These are phyloP conservation scores for Arenaria interpres DNA, from an alignment of 2,113 vertebrate genomes.

Conservation along the genomic window DNA sequence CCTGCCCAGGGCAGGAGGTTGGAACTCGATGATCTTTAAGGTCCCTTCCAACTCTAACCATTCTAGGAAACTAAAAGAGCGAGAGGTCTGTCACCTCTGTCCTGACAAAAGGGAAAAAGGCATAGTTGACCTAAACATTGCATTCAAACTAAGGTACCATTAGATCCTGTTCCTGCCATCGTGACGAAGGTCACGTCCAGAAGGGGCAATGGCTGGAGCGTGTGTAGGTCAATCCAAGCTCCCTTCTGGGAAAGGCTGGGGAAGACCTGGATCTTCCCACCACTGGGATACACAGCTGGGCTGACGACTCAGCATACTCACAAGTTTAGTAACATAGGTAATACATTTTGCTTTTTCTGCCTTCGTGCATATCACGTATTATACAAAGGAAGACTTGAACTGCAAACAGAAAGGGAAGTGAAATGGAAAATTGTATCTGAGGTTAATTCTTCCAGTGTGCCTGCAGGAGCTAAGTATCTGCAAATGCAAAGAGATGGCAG, in stretches of 20 bases:
- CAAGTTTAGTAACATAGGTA: rapidly evolving
- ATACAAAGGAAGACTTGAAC: neutral
- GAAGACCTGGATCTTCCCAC: neutral
- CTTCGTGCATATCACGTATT: neutral
- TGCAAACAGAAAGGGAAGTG: neutral
- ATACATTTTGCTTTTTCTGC: neutral
- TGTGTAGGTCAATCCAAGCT: neutral
- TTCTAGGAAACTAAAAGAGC: neutral
- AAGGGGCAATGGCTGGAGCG: neutral
- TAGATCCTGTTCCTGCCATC: neutral
- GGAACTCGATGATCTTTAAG: too few relatives aligned
- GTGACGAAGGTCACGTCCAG: neutral
- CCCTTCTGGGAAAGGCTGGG: neutral
- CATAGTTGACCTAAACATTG: neutral
- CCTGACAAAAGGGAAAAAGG: neutral
- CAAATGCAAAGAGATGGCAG: neutral
- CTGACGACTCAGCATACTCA: neutral
- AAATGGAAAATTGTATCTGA: neutral
- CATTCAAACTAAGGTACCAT: neutral
- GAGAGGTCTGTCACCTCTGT: neutral
- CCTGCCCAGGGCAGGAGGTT: too few relatives aligned
- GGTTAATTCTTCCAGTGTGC: neutral
- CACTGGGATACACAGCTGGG: neutral
- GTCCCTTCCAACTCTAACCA: too few relatives aligned
- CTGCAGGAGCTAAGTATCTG: neutral